Conservation (phyloP, 1,140 invertebrate genomes). For the Eulimnadia texana region DNA sequence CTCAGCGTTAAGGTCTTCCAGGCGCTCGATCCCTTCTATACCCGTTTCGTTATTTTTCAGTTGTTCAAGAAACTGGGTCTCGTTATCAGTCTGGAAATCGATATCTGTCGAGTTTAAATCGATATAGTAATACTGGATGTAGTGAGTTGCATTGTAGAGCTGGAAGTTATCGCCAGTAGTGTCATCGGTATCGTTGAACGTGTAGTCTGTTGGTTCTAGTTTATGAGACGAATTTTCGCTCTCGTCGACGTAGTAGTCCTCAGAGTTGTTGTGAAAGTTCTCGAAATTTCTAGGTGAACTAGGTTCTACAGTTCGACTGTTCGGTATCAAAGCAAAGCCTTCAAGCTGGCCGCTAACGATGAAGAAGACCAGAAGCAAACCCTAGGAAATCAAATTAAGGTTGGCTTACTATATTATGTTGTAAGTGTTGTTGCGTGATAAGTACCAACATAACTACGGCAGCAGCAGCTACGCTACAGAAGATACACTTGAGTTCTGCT, state of each 20-base stretch:
- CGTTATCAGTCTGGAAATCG: neutral
- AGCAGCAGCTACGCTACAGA: neutral
- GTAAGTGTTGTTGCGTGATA: neutral
- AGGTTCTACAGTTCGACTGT: too few relatives aligned
- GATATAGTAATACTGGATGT: neutral
- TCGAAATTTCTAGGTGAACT: too few relatives aligned
- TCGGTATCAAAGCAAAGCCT: neutral
- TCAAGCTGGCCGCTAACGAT: neutral
- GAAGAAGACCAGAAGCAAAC: neutral
- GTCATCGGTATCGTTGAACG: too few relatives aligned
- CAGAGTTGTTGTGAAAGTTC: too few relatives aligned
- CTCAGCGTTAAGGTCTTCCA: neutral
- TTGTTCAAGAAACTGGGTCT: neutral
- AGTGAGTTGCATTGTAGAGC: neutral
- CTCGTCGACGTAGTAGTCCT: too few relatives aligned
- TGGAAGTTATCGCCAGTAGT: neutral
- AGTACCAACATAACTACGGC: neutral
- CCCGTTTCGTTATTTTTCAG: neutral
- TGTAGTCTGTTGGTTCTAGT: too few relatives aligned
- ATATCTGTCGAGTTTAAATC: neutral
- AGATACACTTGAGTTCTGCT: neutral
- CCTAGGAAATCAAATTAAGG: neutral
- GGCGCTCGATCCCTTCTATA: conserved; percentile 5
- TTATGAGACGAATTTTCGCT: too few relatives aligned
- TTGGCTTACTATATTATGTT: too few relatives aligned